Evolutionary conservation across 1,140 invertebrate genomes (phyloP).

Genomic region (Bombus vancouverensis): DNA sequence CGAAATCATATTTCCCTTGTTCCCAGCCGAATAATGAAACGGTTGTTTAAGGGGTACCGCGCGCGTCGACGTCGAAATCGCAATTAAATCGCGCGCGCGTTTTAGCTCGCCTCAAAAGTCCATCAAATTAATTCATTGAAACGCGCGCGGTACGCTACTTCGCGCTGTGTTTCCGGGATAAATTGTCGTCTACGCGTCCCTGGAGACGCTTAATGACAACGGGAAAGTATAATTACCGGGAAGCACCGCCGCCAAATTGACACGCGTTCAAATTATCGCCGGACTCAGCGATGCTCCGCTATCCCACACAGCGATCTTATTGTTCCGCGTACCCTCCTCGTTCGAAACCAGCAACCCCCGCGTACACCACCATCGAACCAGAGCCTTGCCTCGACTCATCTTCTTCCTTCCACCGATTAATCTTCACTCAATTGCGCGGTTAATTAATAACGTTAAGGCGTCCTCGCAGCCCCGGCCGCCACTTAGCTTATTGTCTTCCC

Average conservation of each 20-base stretch:
- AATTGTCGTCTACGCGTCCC: slow-evolving; percentile 47
- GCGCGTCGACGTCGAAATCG: slow-evolving; percentile 37
- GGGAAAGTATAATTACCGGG: slow-evolving; percentile 64
- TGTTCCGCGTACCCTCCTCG: slow-evolving; percentile 56
- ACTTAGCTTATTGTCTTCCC: slow-evolving; percentile 73
- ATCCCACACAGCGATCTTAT: slow-evolving; percentile 69
- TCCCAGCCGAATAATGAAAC: slow-evolving; percentile 38
- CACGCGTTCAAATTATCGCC: slow-evolving; percentile 67
- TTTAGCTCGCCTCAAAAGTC: slow-evolving; percentile 46
- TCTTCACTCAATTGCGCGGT: slow-evolving; percentile 74
- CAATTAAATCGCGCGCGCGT: slow-evolving; percentile 46
- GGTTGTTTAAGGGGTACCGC: slow-evolving; percentile 32
- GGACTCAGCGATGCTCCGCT: slow-evolving; percentile 52
- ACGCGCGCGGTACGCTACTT: neutral
- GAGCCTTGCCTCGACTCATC: neutral
- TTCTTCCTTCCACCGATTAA: slow-evolving; percentile 67
- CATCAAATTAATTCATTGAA: slow-evolving; percentile 53
- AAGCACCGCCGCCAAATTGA: slow-evolving; percentile 60
- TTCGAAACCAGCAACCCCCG: slow-evolving; percentile 20
- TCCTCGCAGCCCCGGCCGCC: slow-evolving; percentile 53
- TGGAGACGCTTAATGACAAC: slow-evolving; percentile 48
- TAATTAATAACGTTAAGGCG: slow-evolving; percentile 73
- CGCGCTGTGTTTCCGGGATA: slow-evolving; percentile 35
- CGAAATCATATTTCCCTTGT: slow-evolving; percentile 40
- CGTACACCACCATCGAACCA: slow-evolving; percentile 18